Evolutionary conservation across 2,113 vertebrate species (phyloP), one percentile per base, ranked within the genome.

Genomic region (Calidris pugnax): DNA sequence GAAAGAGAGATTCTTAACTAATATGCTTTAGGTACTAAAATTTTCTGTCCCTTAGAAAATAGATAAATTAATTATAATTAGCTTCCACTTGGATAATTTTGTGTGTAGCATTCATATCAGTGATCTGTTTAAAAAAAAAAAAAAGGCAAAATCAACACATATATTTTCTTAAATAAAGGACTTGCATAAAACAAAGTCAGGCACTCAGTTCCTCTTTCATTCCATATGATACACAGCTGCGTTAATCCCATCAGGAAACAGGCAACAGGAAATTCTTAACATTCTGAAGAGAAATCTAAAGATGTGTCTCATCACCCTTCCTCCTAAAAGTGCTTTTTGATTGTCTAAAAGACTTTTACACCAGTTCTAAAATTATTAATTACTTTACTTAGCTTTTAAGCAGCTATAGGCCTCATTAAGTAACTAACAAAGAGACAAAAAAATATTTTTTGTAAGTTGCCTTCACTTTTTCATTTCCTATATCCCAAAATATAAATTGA

Each of bases 231-330:
- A 68, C 82, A 74, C 79, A 94, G 91, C 78, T 95, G 97, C 41
- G 22, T 80, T 89, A 94, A 69, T 85, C 91, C 50, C 83, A 81
- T 68, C 63, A 93, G 96, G 83, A 97, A 92, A 87, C 48, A 90
- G 90, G 90, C 93, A 97, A 96, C 91, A 95, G 95, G 95, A 97
- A 97, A 97, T 95, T 94, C 93, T 96, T 95, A 87, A 97, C 94
- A 95, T 97, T 97, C 96, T 96, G 94, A 96, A 96, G 94, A 96
- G 79, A 96, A 98, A 97, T 84, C 91, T 85, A 97, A 97, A 96
- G 89, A 95, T 87, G 85, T 91, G 66, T 90, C 92, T 95, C 94
- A 95, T 95, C 94, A 92, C 97, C 88, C 85, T 91, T 95, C 93
- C 93, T 94, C 82, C 64, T 95, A 75, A 96, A 91, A 97, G 90